These are phyloP conservation scores for Lamprotornis superbus DNA, from an alignment of 2,113 vertebrate species.

Conservation along the genomic window DNA sequence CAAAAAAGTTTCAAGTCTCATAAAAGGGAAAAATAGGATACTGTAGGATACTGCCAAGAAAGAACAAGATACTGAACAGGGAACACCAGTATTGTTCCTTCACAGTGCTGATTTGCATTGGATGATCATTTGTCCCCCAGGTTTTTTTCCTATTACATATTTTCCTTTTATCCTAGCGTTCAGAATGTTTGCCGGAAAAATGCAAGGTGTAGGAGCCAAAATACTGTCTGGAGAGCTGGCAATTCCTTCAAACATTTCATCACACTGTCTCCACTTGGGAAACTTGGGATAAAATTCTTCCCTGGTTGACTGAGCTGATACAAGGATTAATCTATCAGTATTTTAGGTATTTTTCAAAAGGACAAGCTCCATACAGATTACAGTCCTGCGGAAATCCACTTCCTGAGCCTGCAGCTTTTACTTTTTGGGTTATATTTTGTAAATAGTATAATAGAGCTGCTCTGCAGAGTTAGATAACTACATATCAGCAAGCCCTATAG, in stretches of 20 bases:
- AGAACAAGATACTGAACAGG: neutral
- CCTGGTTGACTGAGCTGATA: neutral
- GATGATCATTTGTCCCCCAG: neutral
- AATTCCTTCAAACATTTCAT: constrained; percentile 14
- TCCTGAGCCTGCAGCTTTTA: neutral
- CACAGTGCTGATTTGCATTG: neutral
- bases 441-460: neutral
- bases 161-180: constrained; percentile 11
- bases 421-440: neutral
- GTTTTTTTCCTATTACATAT: neutral
- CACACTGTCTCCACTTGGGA: neutral
- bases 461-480: neutral
- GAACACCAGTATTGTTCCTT: neutral
- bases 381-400: neutral
- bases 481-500: neutral
- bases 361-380: neutral
- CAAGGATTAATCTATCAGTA: neutral
- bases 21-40: neutral
- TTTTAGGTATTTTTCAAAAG: neutral
- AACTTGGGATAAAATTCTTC: neutral
- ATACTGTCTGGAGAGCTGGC: neutral
- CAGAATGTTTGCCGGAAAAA: neutral
- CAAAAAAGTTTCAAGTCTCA: neutral
- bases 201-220: neutral
- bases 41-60: neutral